These are phyloP conservation scores for Helarctos malayanus DNA, from an alignment of 2,797 vertebrate species.

Conservation along the genomic window DNA sequence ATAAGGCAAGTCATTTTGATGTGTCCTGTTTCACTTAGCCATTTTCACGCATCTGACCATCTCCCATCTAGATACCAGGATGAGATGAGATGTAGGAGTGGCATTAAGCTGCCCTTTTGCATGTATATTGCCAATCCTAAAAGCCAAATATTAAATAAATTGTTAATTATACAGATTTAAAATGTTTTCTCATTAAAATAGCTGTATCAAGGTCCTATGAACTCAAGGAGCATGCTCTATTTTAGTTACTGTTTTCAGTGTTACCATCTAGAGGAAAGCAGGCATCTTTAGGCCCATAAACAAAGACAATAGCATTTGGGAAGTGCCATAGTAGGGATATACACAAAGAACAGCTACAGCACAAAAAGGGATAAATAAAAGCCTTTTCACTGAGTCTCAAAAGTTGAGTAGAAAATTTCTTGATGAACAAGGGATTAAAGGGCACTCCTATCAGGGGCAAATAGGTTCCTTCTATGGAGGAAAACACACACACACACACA, in stretches of 20 bases:
- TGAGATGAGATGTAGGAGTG: not conserved
- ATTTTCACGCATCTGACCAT: not conserved
- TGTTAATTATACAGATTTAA: slow-evolving; percentile 15
- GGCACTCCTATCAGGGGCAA: not conserved
- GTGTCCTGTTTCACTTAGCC: not conserved
- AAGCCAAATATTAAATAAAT: not conserved
- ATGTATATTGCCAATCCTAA: not conserved
- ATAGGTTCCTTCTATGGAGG: not conserved
- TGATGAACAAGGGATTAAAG: slow-evolving; percentile 37
- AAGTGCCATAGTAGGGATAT: not conserved
- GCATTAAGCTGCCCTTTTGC: not conserved
- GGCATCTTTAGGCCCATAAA: not conserved
- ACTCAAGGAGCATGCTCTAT: not conserved
- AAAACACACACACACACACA: not conserved
- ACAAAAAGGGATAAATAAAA: not conserved
- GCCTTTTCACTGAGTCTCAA: not conserved
- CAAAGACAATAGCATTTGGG: not conserved
- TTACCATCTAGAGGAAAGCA: not conserved
- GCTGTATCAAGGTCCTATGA: not conserved
- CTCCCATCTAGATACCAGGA: not conserved
- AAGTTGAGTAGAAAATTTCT: not conserved
- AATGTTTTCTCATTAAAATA: slow-evolving; percentile 23
- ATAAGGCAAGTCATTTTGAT: not conserved
- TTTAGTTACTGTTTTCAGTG: slow-evolving; percentile 38
- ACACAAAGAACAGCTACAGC: not conserved